A percentile compares a stretch with the other conserved stretches of the same genome.
phyloP scores from a whole-genome alignment of 2,113 vertebrate genomes.

The Galbula dea region DNA sequence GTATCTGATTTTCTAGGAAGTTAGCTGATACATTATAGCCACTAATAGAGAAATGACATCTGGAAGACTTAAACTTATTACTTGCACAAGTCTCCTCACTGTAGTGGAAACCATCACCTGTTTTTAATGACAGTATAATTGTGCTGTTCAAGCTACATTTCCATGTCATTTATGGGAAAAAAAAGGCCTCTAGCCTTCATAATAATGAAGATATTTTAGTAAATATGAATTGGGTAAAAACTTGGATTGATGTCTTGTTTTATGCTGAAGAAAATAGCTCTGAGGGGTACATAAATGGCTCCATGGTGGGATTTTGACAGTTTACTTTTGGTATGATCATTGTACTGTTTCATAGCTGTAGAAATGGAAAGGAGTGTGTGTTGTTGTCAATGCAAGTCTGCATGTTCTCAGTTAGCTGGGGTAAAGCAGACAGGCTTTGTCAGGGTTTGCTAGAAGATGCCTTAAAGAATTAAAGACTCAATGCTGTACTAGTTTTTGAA shows the following conservation, averaged over 20 bases:
- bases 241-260: neutral
- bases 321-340: neutral
- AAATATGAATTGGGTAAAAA: neutral
- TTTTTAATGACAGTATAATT: neutral
- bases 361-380: neutral
- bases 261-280: neutral
- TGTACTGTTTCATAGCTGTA: neutral
- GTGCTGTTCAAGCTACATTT: neutral
- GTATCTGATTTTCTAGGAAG: neutral
- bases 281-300: neutral
- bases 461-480: neutral
- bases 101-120: neutral
- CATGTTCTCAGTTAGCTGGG: neutral
- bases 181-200: neutral
- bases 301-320: neutral
- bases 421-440: neutral
- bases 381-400: neutral
- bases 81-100: fast-evolving
- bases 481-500: no score
- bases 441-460: neutral
- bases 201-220: neutral
- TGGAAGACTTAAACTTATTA: neutral
- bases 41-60: neutral
- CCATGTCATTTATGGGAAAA: neutral
- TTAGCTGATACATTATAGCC: neutral